phyloP scores from a whole-genome alignment of 2,113 vertebrate species.

The Hymenochirus boettgeri region DNA sequence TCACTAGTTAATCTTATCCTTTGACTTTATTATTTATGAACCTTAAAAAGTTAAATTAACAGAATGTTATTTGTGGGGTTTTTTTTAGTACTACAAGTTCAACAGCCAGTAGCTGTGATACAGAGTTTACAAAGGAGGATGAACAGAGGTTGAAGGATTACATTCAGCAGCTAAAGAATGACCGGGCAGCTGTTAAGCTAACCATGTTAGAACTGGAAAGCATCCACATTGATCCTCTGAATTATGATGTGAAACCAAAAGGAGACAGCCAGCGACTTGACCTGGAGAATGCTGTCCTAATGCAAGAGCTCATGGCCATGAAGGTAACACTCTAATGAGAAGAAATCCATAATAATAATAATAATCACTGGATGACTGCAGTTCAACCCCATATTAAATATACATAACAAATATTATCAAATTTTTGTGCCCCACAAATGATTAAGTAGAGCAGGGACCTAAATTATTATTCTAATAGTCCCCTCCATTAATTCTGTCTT shows the following conservation, averaged over 20 bases:
- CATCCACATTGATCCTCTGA: constrained; percentile 79
- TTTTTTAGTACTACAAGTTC: constrained; percentile 78
- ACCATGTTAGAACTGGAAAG: constrained; percentile 84
- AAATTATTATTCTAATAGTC: no score
- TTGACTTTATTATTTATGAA: no score
- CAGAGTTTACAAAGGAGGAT: constrained; percentile 80
- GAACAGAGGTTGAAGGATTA: constrained; percentile 82
- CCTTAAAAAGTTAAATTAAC: no score
- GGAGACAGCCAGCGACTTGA: constrained; percentile 79
- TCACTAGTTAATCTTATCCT: no score
- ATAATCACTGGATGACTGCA: no score
- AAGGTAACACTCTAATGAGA: constrained; percentile 64
- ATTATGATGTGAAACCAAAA: constrained; percentile 73
- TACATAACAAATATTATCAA: no score
- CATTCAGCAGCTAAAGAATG: constrained; percentile 79
- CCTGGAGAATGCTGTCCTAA: constrained; percentile 81
- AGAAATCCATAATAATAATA: not conserved
- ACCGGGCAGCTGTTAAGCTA: constrained; percentile 78
- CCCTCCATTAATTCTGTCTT: no score
- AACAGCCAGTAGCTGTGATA: constrained; percentile 81
- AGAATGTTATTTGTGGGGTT: no score
- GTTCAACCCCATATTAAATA: no score
- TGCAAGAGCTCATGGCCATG: constrained; percentile 92
- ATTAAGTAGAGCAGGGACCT: no score
- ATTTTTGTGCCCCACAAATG: no score